phyloP scores from a whole-genome alignment of 2,888 invertebrate species.

The Rotaria magnacalcarata region DNA sequence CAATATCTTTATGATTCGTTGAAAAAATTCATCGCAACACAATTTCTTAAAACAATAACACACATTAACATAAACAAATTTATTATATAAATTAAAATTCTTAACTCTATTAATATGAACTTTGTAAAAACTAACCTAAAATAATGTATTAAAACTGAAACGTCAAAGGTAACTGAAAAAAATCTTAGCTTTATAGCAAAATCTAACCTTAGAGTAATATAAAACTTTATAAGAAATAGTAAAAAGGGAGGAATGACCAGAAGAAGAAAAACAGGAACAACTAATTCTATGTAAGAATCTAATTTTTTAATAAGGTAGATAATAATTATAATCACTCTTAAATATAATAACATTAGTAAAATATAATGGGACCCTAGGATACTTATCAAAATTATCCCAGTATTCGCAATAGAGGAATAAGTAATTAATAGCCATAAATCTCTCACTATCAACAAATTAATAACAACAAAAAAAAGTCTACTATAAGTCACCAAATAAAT shows the following conservation, averaged over 20 bases:
- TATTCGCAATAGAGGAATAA: constrained; percentile 2
- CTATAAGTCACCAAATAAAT: background rate
- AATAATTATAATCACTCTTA: background rate
- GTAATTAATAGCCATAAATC: background rate
- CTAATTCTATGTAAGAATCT: background rate
- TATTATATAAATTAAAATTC: background rate
- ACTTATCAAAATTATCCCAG: background rate
- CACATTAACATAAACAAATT: background rate
- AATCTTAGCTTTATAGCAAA: background rate
- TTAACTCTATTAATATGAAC: background rate
- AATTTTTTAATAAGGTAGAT: background rate
- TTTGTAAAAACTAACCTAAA: constrained; percentile 14
- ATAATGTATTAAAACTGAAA: background rate
- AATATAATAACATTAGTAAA: background rate
- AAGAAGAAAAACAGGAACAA: background rate
- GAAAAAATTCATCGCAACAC: constrained; percentile 63
- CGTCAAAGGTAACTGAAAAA: background rate
- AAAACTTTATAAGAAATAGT: background rate
- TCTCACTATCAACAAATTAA: background rate
- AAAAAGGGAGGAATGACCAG: background rate
- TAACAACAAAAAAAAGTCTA: background rate
- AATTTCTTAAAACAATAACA: background rate
- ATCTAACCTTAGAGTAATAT: background rate
- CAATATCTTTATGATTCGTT: constrained; percentile 70
- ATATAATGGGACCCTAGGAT: background rate